Evolutionary conservation across 1,140 invertebrate genomes (phyloP), one percentile per base, ranked within the genome.

Genomic region (Formica exsecta): DNA sequence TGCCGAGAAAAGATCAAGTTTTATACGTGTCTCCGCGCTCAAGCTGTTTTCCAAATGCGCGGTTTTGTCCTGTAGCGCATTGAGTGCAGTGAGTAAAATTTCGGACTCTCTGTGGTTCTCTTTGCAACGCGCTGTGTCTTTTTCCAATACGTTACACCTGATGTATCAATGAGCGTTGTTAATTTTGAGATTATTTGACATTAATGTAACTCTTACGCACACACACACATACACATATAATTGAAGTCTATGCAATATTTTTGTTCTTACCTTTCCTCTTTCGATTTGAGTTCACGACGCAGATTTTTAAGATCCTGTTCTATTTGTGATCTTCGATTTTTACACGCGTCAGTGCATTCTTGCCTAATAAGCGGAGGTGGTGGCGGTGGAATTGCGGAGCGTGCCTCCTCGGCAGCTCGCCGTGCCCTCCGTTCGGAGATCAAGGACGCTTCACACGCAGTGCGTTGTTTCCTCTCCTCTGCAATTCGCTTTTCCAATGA

Each of bases 1-100:
- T 84, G 98, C 99, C 80, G 98, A 99, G 95, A 99, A 99, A 80
- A 99, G 96, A 96, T 99, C 98, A 84, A 99, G 96, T 95, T 99
- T 99, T 94, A 99, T 97, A 85, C 98, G 96, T 65, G 98, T 99
- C 96, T 99, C 99, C 36, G 98, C 98, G 88, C 98, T 98, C 71
- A 99, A 96, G 94, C 98, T 98, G 92, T 98, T 98, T 95, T 99
- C 98, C 80, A 99, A 96, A 93, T 98, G 98, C 90, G 96, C 94
- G 94, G 98, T 98, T 95, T 98, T 98, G 86, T 98, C 98, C 95
- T 98, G 97, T 94, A 99, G 96, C 44, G 96, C 96, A 85, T 96
- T 96, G 61, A 98, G 94, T n/a, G 98, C 97, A 64, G 96, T 96
- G 95, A 98, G 96, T 85, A 98, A 94, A 90, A 98, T 96, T 91